Evolutionary conservation across 1,140 invertebrate species (phyloP).

Genomic region (Rhopalosiphum maidis): DNA sequence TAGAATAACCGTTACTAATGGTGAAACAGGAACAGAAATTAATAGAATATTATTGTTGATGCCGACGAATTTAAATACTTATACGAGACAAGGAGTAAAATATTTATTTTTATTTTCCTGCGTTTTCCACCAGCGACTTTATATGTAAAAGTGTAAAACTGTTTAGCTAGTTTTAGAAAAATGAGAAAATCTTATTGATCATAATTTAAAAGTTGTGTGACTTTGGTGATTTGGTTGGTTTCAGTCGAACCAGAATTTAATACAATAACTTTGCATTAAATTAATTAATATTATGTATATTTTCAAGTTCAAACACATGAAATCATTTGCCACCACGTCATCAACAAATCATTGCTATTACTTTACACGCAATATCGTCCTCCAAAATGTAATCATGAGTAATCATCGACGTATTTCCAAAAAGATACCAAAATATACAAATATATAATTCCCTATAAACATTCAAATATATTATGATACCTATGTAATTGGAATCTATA

Average conservation of each 20-base stretch:
- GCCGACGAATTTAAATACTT: not conserved
- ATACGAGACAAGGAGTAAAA: no score
- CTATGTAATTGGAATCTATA: not conserved
- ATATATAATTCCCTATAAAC: not conserved
- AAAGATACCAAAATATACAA: not conserved
- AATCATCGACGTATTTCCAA: not conserved
- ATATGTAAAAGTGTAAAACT: not conserved
- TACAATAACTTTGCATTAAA: no score
- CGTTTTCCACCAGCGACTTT: not conserved
- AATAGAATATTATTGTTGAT: not conserved
- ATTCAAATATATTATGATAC: not conserved
- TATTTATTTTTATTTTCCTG: not conserved
- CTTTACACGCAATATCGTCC: not conserved
- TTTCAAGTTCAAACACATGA: not conserved
- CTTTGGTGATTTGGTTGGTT: not conserved
- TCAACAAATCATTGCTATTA: not conserved
- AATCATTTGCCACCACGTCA: not conserved
- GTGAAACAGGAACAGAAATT: not conserved
- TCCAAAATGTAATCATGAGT: not conserved
- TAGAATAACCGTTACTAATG: not conserved
- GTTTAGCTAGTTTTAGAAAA: not conserved
- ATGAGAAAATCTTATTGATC: not conserved
- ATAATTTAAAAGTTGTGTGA: not conserved
- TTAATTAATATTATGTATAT: not conserved
- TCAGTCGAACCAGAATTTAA: not conserved